Evolutionary conservation across 2,113 vertebrate species (phyloP), one percentile per base, ranked within the genome.

Genomic region (Apaloderma vittatum): DNA sequence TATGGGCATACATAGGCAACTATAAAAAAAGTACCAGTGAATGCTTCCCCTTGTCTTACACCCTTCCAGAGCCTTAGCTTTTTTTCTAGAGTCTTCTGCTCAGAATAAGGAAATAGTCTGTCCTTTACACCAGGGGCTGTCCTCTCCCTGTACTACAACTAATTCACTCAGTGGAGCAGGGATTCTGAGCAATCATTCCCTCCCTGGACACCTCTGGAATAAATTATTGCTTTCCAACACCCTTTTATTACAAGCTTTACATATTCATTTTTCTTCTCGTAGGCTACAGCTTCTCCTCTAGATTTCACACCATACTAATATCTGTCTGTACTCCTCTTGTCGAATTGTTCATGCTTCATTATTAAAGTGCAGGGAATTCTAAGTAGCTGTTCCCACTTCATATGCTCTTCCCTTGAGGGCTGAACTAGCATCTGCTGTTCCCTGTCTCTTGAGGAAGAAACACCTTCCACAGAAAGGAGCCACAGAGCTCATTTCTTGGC

Each of bases 361-460:
- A 81, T 62, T 91, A 71, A 84, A 91, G 70, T 19, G 37, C 70
- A 85, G 65, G 46, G 85, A 95, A 87, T 91, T 90, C 14, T 75
- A 94, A 95, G 87, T 70, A 94, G 96, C 73, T 87, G 73, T 75
- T 94, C 73, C 77, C 45, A 81, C 52, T 87, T 91, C 52, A 89
- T 30, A 51, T 51, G 76, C 52, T 87, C 51, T 87, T 91, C 77
- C 52, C 65, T 85, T 36, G 57, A 81, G 52, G n/a, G 11, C 27
- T 54, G 51, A 93, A 78, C 8, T 11, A 74, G 65, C 80, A 86
- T n/a, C 52, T 93, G 85, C 85, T 88, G 46, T 70, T 73, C 91
- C 46, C 9, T 55, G 32, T 23, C 68, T 87, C 72, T 58, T 37
- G 20, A 90, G 73, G 70, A 90, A 91, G 92, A 59, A 80, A 81